These are phyloP conservation scores for Papilio polyxenes DNA, from an alignment of 1,140 invertebrate species.

Conservation along the genomic window DNA sequence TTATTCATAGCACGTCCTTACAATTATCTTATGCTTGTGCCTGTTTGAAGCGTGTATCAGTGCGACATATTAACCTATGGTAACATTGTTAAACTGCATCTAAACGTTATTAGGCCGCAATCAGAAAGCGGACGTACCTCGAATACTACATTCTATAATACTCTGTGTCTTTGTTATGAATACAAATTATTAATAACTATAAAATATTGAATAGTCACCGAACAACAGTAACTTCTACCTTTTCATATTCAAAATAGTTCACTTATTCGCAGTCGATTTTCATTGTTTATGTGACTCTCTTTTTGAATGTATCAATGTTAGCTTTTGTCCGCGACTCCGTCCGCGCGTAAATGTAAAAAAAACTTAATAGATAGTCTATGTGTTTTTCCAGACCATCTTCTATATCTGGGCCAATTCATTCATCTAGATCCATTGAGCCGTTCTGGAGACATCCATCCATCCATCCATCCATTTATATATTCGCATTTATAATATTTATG, in stretches of 20 bases:
- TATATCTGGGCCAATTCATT: no score
- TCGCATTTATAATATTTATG: no score
- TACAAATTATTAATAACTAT: not conserved
- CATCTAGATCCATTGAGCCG: no score
- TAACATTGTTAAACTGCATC: slow-evolving; percentile 37
- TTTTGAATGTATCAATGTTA: not conserved
- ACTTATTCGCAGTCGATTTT: not conserved
- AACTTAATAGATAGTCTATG: no score
- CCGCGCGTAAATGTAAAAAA: no score
- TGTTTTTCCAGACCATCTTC: no score
- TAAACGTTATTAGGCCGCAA: slow-evolving; percentile 34
- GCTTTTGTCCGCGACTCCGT: no score
- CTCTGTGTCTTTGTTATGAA: not conserved
- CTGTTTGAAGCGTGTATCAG: slow-evolving; percentile 44
- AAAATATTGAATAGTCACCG: not conserved
- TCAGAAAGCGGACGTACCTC: not conserved
- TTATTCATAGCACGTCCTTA: slow-evolving; percentile 60
- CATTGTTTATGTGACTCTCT: not conserved
- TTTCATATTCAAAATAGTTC: not conserved
- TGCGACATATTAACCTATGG: slow-evolving; percentile 42
- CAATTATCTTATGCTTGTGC: slow-evolving; percentile 52
- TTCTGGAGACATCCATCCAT: no score
- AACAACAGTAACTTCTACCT: not conserved
- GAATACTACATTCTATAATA: not conserved
- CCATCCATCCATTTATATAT: no score